These are phyloP conservation scores for Scylla paramamosain DNA, from an alignment of 1,140 invertebrate species.

Conservation along the genomic window DNA sequence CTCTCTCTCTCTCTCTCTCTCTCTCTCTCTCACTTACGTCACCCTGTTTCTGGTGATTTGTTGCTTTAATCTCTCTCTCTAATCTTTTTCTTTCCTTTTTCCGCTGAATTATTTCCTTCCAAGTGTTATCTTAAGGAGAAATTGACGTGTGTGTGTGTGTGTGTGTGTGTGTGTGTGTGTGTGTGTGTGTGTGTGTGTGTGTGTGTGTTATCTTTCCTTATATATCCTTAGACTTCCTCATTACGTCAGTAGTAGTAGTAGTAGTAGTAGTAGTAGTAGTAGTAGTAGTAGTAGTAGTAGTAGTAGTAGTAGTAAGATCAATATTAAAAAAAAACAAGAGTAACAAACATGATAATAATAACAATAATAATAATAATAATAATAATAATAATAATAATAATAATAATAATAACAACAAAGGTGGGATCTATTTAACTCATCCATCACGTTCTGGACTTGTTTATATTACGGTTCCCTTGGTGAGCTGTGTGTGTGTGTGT, in stretches of 20 bases:
- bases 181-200: constrained; percentile 26
- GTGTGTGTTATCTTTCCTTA: no score
- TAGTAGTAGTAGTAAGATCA: neutral
- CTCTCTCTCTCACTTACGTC: no score
- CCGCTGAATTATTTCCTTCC: no score
- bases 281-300: neutral
- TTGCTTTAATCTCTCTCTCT: no score
- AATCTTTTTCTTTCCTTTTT: no score
- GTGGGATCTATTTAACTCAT: neutral
- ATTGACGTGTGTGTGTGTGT: constrained; percentile 22
- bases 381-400: neutral
- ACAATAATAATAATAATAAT: no score
- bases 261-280: constrained; percentile 27
- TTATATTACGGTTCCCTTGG: no score
- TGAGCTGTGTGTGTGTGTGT: no score
- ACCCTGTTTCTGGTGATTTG: no score
- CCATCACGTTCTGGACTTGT: no score
- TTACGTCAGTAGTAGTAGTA: neutral
- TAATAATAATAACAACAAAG: neutral
- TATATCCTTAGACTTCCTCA: no score
- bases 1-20: no score
- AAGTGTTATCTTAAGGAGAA: neutral
- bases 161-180: constrained; percentile 41
- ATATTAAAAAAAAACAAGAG: neutral
- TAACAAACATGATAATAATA: neutral